A percentile compares a stretch with the other conserved stretches of the same genome.
Conservation (phyloP, 1,140 invertebrate species). For the Apis laboriosa region DNA sequence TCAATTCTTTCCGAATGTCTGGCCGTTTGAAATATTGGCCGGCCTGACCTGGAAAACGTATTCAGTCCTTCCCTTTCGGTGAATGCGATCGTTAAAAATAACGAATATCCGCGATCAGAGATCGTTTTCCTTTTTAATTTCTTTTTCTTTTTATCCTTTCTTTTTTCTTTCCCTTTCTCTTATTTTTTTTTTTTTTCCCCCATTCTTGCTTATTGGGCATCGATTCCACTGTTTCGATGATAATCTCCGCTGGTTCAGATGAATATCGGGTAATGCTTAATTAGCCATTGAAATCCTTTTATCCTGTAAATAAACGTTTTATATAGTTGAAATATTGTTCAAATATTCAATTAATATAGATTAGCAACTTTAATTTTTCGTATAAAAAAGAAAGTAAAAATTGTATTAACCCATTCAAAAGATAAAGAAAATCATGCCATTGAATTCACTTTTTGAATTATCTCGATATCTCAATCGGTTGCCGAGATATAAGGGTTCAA, state of each 20-base stretch:
- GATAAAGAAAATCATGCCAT: no score
- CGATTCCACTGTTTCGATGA: background rate
- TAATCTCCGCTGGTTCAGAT: background rate
- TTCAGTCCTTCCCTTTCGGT: slow-evolving; percentile 35
- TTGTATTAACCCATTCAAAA: no score
- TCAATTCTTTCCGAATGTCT: slow-evolving; percentile 73
- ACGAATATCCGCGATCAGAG: slow-evolving; percentile 47
- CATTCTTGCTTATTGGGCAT: background rate
- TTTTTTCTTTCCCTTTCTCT: no score
- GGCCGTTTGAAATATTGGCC: slow-evolving; percentile 69
- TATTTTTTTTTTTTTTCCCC: background rate
- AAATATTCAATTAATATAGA: no score
- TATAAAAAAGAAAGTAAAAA: no score
- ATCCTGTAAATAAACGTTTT: background rate
- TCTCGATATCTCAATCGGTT: no score
- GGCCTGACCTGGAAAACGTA: slow-evolving; percentile 60
- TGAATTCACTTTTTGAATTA: no score
- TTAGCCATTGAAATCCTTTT: background rate
- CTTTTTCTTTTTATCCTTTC: background rate
- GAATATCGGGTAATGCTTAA: background rate
- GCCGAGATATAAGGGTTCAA: no score
- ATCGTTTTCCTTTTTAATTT: slow-evolving; percentile 19
- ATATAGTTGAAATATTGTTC: no score
- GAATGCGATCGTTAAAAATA: slow-evolving; percentile 62
- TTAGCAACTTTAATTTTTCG: no score